A percentile compares a stretch with the other conserved stretches of the same genome.
phyloP scores from a whole-genome alignment of 2,797 vertebrate genomes.

The Cygnus olor region DNA sequence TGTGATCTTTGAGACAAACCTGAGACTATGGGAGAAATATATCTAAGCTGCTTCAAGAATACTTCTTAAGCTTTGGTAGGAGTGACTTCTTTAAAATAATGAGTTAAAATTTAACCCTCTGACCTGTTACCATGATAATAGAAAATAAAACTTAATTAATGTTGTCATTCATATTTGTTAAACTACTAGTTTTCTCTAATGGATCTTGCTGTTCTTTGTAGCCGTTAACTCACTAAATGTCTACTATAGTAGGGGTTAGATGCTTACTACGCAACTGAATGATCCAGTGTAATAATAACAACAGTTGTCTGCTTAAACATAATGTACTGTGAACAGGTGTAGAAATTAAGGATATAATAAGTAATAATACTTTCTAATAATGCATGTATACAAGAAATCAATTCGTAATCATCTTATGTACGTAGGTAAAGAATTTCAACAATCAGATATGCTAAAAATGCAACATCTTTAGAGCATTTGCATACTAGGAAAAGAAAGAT shows the following conservation, averaged over 20 bases:
- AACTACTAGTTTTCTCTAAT: neutral
- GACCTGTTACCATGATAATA: neutral
- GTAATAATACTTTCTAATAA: neutral
- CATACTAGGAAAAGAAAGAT: neutral
- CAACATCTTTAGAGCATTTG: neutral
- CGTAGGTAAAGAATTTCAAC: neutral
- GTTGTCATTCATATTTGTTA: neutral
- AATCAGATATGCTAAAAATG: neutral
- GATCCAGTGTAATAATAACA: neutral
- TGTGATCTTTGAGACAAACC: neutral
- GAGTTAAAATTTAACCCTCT: neutral
- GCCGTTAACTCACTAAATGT: neutral
- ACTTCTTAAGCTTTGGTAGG: neutral
- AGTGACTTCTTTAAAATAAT: neutral
- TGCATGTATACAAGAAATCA: neutral
- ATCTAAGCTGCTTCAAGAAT: neutral
- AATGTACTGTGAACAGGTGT: neutral
- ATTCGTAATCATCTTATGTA: fast-evolving
- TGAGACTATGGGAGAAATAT: neutral
- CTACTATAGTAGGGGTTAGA: neutral
- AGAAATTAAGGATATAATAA: neutral
- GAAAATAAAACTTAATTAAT: neutral
- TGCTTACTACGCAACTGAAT: neutral
- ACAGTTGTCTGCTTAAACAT: neutral
- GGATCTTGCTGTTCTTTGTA: neutral